Evolutionary conservation across 1,140 invertebrate genomes (phyloP).

Genomic region (Oedothorax gibbosus): DNA sequence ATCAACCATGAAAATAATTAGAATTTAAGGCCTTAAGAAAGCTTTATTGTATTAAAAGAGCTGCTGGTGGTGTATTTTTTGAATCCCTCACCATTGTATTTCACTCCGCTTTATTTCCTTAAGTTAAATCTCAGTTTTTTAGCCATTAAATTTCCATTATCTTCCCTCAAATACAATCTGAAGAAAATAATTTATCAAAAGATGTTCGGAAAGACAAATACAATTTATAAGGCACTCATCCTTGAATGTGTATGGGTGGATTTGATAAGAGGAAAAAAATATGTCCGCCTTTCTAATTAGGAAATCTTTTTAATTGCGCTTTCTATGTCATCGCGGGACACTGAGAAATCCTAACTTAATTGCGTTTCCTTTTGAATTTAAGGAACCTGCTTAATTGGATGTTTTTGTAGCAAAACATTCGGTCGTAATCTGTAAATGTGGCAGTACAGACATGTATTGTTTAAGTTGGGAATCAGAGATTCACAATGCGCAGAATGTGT

Average conservation of each 20-base stretch:
- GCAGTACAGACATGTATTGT: too few relatives aligned
- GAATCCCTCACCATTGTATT: conserved; percentile 8
- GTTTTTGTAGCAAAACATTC: conserved; percentile 55
- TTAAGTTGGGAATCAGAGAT: too few relatives aligned
- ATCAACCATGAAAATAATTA: too few relatives aligned
- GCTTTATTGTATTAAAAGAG: too few relatives aligned
- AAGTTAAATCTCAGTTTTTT: neutral
- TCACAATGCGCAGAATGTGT: too few relatives aligned
- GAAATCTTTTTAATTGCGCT: conserved; percentile 57
- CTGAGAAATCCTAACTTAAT: conserved; percentile 46
- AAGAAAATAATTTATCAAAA: conserved; percentile 45
- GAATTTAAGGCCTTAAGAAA: too few relatives aligned
- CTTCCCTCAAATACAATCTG: conserved; percentile 17
- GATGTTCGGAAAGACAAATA: conserved; percentile 19
- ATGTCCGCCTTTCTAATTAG: conserved; percentile 45
- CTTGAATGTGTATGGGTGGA: conserved; percentile 22
- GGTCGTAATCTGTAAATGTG: conserved; percentile 24
- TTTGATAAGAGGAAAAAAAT: conserved; percentile 34
- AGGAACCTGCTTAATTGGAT: conserved; percentile 41
- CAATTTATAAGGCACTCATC: conserved; percentile 37
- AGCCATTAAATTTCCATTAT: conserved; percentile 17
- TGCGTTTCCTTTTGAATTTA: conserved; percentile 46
- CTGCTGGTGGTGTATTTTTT: neutral
- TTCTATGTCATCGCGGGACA: conserved; percentile 26
- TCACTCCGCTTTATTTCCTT: neutral